phyloP scores from a whole-genome alignment of 2,888 invertebrate genomes.

The Ferdinandea cuprea region DNA sequence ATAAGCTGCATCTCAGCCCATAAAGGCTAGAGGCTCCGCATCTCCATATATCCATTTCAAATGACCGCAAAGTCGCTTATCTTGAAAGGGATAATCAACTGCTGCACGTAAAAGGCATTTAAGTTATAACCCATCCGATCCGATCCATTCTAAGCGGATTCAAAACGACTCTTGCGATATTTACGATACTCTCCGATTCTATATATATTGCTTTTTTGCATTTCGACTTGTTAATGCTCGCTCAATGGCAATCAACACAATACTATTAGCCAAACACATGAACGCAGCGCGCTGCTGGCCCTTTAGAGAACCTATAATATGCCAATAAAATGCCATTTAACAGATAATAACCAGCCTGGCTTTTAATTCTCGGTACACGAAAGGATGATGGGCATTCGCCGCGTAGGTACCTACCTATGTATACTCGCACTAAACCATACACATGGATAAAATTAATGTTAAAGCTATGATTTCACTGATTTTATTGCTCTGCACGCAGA shows the following conservation, averaged over 20 bases:
- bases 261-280: not conserved
- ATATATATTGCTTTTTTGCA: conserved; percentile 9
- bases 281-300: not conserved
- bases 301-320: conserved; percentile 54
- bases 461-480: conserved; percentile 34
- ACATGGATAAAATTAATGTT: conserved; percentile 24
- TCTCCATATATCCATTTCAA: not conserved
- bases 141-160: conserved; percentile 37
- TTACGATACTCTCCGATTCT: conserved; percentile 4
- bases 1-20: too few relatives aligned
- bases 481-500: conserved; percentile 39
- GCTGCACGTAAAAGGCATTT: conserved; percentile 49
- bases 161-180: conserved; percentile 34
- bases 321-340: conserved; percentile 70
- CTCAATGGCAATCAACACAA: conserved; percentile 39
- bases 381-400: not conserved
- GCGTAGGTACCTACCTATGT: too few relatives aligned
- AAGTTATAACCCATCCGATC: conserved; percentile 29
- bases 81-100: conserved; percentile 51
- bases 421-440: conserved; percentile 6
- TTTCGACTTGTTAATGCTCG: conserved; percentile 57
- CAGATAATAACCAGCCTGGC: conserved; percentile 57
- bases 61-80: conserved; percentile 17
- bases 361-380: conserved; percentile 29
- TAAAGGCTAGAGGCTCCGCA: too few relatives aligned